phyloP scores from a whole-genome alignment of 2,113 vertebrate species.

The Bubalus kerabau region DNA sequence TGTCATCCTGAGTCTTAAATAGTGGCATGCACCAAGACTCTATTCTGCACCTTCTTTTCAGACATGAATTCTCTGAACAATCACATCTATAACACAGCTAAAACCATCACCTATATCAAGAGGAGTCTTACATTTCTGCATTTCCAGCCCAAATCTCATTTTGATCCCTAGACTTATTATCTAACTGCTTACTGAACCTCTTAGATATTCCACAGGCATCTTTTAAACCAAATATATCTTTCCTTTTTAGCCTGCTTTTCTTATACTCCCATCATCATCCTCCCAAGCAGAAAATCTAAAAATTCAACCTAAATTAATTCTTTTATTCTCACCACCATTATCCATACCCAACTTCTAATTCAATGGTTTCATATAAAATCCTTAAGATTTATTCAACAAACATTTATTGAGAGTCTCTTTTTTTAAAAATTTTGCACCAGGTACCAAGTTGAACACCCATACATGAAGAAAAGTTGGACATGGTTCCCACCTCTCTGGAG shows the following conservation, averaged over 20 bases:
- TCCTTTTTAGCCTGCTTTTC: neutral
- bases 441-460: neutral
- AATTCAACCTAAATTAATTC: neutral
- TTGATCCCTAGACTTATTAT: neutral
- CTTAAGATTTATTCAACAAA: constrained; percentile 31
- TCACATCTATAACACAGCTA: neutral
- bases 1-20: neutral
- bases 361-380: constrained; percentile 8
- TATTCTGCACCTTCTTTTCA: neutral
- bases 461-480: neutral
- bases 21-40: neutral
- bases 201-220: neutral
- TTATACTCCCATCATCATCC: neutral
- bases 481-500: neutral
- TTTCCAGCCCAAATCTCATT: neutral
- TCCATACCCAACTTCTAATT: neutral
- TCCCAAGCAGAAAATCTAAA: neutral
- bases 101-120: neutral
- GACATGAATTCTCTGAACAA: neutral
- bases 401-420: neutral
- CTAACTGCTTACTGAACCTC: neutral
- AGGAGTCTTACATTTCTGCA: neutral
- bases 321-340: neutral
- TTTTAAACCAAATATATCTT: constrained; percentile 19
- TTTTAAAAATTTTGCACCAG: neutral